Percentiles rank a stretch among this genome's conserved stretches.
Evolutionary conservation across 2,113 vertebrate genomes (phyloP).

Genomic region (Halichoeres trimaculatus): DNA sequence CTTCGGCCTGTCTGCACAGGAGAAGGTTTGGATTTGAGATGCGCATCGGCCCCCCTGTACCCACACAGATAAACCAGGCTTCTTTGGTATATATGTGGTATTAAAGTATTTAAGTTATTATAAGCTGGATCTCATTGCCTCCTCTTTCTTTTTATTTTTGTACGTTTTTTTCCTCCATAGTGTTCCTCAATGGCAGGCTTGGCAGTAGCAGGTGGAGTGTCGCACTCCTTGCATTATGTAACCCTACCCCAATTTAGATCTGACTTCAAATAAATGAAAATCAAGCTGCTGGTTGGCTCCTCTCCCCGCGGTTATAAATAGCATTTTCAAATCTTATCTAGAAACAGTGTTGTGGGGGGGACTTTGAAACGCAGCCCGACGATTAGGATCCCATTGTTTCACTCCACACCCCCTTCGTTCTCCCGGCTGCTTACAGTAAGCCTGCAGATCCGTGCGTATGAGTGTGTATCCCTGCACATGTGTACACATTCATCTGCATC

Average conservation of each 20-base stretch:
- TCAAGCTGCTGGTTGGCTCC: conserved; percentile 73
- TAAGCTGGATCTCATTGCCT: conserved; percentile 53
- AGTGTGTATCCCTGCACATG: conserved; percentile 46
- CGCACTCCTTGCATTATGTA: conserved; percentile 75
- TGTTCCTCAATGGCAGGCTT: conserved; percentile 47
- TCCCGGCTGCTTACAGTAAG: conserved; percentile 81
- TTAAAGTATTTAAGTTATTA: conserved; percentile 62
- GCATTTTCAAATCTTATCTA: conserved; percentile 82
- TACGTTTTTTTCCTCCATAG: conserved; percentile 24
- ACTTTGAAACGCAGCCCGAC: conserved; percentile 81
- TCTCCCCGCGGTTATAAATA: conserved; percentile 80
- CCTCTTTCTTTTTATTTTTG: conserved; percentile 12
- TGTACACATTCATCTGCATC: conserved; percentile 60
- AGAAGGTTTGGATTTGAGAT: conserved; percentile 55
- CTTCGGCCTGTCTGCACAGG: conserved; percentile 48
- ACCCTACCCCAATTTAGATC: conserved; percentile 80
- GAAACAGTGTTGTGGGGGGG: conserved; percentile 77
- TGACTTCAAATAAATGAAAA: conserved; percentile 83
- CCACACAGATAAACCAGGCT: conserved; percentile 46
- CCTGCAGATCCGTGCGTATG: conserved; percentile 69
- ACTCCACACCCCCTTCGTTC: conserved; percentile 75
- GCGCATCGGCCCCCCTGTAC: conserved; percentile 42
- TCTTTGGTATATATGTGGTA: conserved; percentile 46
- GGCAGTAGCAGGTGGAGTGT: conserved; percentile 73
- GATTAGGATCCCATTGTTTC: conserved; percentile 84